These are phyloP conservation scores for Stylophora pistillata DNA, from an alignment of 64 coral and sea anemone species.

Conservation along the genomic window DNA sequence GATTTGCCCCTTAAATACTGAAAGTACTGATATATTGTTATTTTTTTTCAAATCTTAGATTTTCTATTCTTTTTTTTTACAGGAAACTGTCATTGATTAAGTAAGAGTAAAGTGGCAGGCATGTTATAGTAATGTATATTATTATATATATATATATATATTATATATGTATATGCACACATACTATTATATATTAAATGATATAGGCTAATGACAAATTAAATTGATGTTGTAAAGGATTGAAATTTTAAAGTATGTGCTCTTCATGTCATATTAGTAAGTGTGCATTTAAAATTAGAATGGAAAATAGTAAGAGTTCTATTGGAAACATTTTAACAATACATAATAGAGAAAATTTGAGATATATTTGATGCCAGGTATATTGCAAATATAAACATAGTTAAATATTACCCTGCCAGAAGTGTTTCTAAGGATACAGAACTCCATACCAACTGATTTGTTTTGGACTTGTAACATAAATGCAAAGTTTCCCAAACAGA, in stretches of 20 bases:
- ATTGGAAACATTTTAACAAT: background rate
- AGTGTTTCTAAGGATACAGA: background rate
- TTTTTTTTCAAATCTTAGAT: too few species aligned
- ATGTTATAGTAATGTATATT: constrained; percentile 5
- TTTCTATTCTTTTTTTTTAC: background rate
- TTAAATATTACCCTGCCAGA: background rate
- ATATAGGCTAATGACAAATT: background rate
- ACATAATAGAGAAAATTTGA: background rate
- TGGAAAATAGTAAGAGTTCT: background rate
- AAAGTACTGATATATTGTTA: too few species aligned
- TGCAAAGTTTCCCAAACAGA: too few species aligned
- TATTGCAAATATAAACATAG: background rate
- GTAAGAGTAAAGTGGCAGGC: background rate
- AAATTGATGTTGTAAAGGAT: background rate
- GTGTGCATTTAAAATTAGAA: constrained; percentile 30
- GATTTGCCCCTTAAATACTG: too few species aligned
- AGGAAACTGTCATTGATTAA: constrained; percentile 42
- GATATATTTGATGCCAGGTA: background rate
- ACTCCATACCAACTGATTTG: too few species aligned
- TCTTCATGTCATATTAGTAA: background rate
- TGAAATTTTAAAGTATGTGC: constrained; percentile 11
- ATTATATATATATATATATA: background rate
- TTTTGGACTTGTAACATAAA: too few species aligned
- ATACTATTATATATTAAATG: background rate
- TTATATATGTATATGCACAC: background rate